Conservation (phyloP, 2,888 invertebrate genomes). For the Lymantria dispar region DNA sequence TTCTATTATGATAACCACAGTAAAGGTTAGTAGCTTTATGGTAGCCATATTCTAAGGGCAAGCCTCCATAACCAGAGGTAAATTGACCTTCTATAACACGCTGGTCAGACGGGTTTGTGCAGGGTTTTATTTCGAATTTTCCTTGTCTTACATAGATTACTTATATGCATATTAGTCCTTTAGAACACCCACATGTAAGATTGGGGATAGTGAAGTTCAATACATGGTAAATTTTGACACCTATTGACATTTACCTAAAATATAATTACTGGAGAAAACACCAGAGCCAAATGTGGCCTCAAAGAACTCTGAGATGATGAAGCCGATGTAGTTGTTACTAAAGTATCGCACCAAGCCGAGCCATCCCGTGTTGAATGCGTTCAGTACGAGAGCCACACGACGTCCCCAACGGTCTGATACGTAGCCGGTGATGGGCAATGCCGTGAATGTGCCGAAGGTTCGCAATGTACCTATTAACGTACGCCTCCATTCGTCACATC, state of each 20-base stretch:
- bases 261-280: conserved; percentile 86
- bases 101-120: too few relatives aligned
- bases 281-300: conserved; percentile 86
- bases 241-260: conserved; percentile 77
- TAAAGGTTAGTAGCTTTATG: too few relatives aligned
- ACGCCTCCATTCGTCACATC: conserved; percentile 86
- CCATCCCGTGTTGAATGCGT: conserved; percentile 81
- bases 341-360: conserved; percentile 83
- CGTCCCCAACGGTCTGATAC: conserved; percentile 88
- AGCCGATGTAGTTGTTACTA: conserved; percentile 84
- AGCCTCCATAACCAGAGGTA: too few relatives aligned
- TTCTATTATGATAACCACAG: too few relatives aligned
- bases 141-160: too few relatives aligned
- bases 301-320: conserved; percentile 84
- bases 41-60: too few relatives aligned
- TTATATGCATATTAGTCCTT: too few relatives aligned
- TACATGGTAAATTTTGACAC: too few relatives aligned
- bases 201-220: too few relatives aligned
- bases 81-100: too few relatives aligned
- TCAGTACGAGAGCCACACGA: conserved; percentile 78
- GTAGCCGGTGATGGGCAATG: conserved; percentile 85
- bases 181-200: too few relatives aligned
- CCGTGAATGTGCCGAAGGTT: conserved; percentile 85
- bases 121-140: too few relatives aligned
- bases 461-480: conserved; percentile 87